Conservation (phyloP, 2,888 invertebrate genomes). For the Minunthozetes semirufus region DNA sequence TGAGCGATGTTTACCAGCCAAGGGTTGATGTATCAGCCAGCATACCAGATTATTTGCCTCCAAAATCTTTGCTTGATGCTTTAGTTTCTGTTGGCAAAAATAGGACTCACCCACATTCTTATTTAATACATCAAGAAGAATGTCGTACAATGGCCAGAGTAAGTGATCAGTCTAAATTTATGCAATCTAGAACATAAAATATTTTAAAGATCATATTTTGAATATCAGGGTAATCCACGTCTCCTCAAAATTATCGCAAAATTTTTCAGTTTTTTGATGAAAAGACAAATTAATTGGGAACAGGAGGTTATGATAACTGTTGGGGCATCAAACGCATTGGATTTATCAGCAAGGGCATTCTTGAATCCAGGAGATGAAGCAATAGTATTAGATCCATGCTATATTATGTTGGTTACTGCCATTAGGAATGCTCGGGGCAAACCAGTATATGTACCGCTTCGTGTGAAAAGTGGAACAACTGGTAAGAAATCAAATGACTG, state of each 20-base stretch:
- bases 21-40: too few relatives aligned
- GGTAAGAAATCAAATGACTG: neutral
- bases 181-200: too few relatives aligned
- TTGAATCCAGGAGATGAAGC: neutral
- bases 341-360: neutral
- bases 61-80: neutral
- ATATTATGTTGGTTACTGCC: neutral
- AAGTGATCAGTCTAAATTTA: too few relatives aligned
- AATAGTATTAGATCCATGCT: neutral
- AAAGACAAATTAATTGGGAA: neutral
- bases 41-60: neutral
- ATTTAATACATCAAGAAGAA: neutral
- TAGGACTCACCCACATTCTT: neutral
- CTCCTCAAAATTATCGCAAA: neutral
- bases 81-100: neutral
- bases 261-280: neutral
- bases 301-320: neutral
- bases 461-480: neutral
- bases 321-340: neutral
- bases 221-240: neutral
- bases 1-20: too few relatives aligned
- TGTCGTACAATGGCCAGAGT: neutral
- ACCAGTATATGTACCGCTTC: neutral
- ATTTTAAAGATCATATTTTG: too few relatives aligned
- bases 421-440: neutral